Evolutionary conservation across 2,113 vertebrate species (phyloP).

Genomic region (Piaya cayana): DNA sequence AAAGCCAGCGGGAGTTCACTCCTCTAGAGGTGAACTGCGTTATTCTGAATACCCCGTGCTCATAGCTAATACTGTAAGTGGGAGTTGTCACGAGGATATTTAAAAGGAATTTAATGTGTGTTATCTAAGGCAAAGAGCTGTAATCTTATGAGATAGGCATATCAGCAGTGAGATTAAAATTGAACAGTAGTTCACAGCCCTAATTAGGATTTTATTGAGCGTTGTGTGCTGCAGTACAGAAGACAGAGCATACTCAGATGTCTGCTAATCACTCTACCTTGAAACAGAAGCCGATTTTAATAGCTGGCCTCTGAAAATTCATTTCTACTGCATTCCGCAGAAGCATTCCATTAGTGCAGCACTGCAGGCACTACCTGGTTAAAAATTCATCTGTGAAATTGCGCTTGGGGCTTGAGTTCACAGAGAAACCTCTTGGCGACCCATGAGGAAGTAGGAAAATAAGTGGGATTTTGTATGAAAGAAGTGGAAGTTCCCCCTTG

Average conservation of each 20-base stretch:
- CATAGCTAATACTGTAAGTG: too few relatives aligned
- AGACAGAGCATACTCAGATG: not conserved
- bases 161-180: not conserved
- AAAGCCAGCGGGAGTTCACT: not conserved
- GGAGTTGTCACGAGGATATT: not conserved
- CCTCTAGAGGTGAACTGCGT: not conserved
- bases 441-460: too few relatives aligned
- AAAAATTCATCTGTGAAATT: not conserved
- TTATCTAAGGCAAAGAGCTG: not conserved
- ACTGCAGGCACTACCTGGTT: not conserved
- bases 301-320: not conserved
- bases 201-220: not conserved
- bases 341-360: not conserved
- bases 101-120: not conserved
- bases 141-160: not conserved
- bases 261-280: not conserved
- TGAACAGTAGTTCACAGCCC: not conserved
- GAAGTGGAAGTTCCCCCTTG: too few relatives aligned
- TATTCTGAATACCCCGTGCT: not conserved
- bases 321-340: not conserved
- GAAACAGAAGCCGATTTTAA: not conserved
- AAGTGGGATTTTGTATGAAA: too few relatives aligned
- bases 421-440: too few relatives aligned
- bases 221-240: not conserved
- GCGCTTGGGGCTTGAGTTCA: not conserved